These are phyloP conservation scores for Sebastes umbrosus DNA, from an alignment of 2,797 vertebrate genomes.

Conservation along the genomic window DNA sequence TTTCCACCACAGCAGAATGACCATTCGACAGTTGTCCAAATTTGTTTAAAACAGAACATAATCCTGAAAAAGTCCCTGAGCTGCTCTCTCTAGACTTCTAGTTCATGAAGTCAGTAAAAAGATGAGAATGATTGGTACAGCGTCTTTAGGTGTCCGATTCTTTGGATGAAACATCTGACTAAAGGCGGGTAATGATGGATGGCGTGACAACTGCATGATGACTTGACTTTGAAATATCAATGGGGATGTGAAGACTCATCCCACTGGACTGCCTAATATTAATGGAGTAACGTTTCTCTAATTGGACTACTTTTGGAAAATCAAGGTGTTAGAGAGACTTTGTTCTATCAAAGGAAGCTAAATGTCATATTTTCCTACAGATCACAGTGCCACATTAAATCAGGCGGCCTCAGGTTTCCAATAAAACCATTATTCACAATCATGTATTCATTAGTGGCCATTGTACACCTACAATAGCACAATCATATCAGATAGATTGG, in stretches of 20 bases:
- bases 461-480: conserved; percentile 36
- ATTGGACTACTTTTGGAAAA: neutral
- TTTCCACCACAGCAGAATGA: no score
- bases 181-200: conserved; percentile 19
- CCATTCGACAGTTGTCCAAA: no score
- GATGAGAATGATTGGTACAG: neutral
- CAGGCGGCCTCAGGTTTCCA: neutral
- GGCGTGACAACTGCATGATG: conserved; percentile 42
- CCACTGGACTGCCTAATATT: conserved; percentile 11
- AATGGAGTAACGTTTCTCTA: conserved; percentile 11
- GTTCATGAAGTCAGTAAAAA: no score
- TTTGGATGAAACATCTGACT: neutral
- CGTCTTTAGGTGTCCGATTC: neutral
- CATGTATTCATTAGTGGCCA: conserved; percentile 28
- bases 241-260: conserved; percentile 39
- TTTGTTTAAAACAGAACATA: no score
- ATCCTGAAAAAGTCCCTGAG: no score
- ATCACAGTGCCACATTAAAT: neutral
- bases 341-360: neutral
- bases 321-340: conserved; percentile 14
- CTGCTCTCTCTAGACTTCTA: no score
- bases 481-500: conserved; percentile 9
- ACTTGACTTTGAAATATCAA: conserved; percentile 10
- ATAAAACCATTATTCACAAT: conserved; percentile 19
- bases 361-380: neutral